These are phyloP conservation scores for Yponomeuta sedellus DNA, from an alignment of 2,888 invertebrate species.

Conservation along the genomic window DNA sequence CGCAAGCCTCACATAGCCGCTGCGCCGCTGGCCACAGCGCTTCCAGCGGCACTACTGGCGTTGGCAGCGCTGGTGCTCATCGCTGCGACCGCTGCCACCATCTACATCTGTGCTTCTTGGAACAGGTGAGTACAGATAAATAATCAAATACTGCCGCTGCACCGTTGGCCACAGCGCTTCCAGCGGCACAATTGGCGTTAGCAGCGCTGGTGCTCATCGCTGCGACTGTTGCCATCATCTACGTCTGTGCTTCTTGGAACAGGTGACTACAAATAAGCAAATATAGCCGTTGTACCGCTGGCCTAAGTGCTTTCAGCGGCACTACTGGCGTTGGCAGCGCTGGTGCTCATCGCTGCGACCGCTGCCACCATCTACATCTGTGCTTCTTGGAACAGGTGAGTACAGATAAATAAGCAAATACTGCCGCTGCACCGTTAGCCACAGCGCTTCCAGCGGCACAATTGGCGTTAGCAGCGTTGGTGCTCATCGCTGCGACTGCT, in stretches of 20 bases:
- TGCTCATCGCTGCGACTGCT: conserved; percentile 88
- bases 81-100: conserved; percentile 90
- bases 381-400: conserved; percentile 93
- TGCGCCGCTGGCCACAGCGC: conserved; percentile 78
- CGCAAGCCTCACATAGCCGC: conserved; percentile 45
- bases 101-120: conserved; percentile 96
- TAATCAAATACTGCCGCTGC: too few species aligned
- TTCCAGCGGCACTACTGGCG: conserved; percentile 92
- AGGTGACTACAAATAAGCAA: conserved; percentile 75
- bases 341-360: conserved; percentile 91
- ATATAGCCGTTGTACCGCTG: conserved; percentile 48
- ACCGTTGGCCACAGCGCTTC: conserved; percentile 82
- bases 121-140: conserved; percentile 79
- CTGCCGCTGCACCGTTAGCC: conserved; percentile 57
- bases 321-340: conserved; percentile 89
- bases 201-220: conserved; percentile 93
- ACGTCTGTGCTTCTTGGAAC: conserved; percentile 96
- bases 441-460: conserved; percentile 92
- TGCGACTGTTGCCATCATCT: conserved; percentile 91
- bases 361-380: conserved; percentile 95
- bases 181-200: conserved; percentile 91
- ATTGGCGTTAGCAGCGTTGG: conserved; percentile 92
- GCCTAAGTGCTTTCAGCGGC: conserved; percentile 90
- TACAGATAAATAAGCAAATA: conserved; percentile 25
- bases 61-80: conserved; percentile 93